Base-by-base conservation (phyloP, 2,888 invertebrate genomes). In the Empis livida region DNA sequence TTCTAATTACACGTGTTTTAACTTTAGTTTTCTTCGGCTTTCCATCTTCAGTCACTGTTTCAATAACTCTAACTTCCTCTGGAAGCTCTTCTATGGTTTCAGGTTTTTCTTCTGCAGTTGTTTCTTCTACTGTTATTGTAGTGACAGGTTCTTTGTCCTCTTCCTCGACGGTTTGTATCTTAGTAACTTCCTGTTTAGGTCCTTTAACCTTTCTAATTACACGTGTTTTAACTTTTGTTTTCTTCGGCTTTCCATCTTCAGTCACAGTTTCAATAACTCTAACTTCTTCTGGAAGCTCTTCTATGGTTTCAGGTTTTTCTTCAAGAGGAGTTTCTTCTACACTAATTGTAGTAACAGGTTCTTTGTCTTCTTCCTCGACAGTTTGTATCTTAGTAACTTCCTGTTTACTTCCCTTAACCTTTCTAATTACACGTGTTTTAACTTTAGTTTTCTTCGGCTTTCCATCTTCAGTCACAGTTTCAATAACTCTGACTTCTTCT, bases 241-340 rank as follows among this genome's bases (percentile, higher is more conserved):
- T 51, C n/a, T 42, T 63, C 0, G 59, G 56, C 57, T 14, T 62
- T 51, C 42, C 61, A 59, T 42, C 60, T 55, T 62, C 59, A 6
- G 61, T 60, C 4, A 57, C 53, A 49, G 49, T 56, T 1, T 65
- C 61, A 16, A 56, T 62, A 5, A 58, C 61, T 47, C 59, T 59
- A 13, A 52, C 55, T 55, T 67, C 63, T 50, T 68, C 67, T n/a
- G 65, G 55, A 13, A 69, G 49, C 59, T 71, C 70, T 50, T 65
- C 64, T 23, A 54, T 51, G 39, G 51, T 47, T 30, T 56, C 53
- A 3, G 46, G 49, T 11, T 32, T 46, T 10, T 51, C 46, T 0
- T 49, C 49, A 1, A 49, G 39, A 31, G 56, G 51, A 37, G 70
- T 65, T 57, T 72, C 72, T 4, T 68, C 66, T 3, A 71, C 57